Evolutionary conservation across 2,113 vertebrate species (phyloP), one percentile per base, ranked within the genome.

Genomic region (Muscicapa adusta): DNA sequence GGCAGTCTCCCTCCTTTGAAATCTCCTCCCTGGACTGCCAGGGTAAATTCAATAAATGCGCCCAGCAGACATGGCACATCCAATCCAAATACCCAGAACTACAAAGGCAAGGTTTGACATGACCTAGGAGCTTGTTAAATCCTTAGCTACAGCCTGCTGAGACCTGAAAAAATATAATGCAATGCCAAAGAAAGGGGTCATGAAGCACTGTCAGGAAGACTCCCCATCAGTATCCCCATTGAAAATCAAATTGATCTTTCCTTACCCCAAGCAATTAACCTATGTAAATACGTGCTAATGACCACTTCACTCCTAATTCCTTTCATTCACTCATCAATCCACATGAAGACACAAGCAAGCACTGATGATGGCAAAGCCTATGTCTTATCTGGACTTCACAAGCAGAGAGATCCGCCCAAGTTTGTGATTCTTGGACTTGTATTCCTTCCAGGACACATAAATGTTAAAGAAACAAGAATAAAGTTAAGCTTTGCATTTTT

Each of bases 261-360:
- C 24, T 75, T 93, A 60, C 79, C 34, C 75, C 34, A 12, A 86
- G n/a, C 74, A 95, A 95, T 93, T 97, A 96, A 96, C 89, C 93
- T 92, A 84, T 70, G 93, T 48, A 95, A 95, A 96, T 95, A 24
- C 6, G 29, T 91, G 75, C 36, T 94, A 96, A 95, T 81, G 58
- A 54, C 74, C 40, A 80, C 48, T 89, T 95, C 51, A 57, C 38
- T 56, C 34, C 4, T 51, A 89, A 91, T 93, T 91, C n/a, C 74
- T 61, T 92, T 50, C 40, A 61, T 61, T 92, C 3, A 1, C 18
- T 67, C 12, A 31, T 61, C 68, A 65, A 84, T 68, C 33, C 28
- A 70, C 45, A 14, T 4, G 10, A 89, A 91, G 68, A 66, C 36
- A 73, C 4, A 56, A 48, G 63, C 70, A 90, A 82, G 34, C 25